Percentiles rank a stretch among this genome's conserved stretches.
Conservation (phyloP, 2,113 vertebrate species). For the Catharus bicknelli region DNA sequence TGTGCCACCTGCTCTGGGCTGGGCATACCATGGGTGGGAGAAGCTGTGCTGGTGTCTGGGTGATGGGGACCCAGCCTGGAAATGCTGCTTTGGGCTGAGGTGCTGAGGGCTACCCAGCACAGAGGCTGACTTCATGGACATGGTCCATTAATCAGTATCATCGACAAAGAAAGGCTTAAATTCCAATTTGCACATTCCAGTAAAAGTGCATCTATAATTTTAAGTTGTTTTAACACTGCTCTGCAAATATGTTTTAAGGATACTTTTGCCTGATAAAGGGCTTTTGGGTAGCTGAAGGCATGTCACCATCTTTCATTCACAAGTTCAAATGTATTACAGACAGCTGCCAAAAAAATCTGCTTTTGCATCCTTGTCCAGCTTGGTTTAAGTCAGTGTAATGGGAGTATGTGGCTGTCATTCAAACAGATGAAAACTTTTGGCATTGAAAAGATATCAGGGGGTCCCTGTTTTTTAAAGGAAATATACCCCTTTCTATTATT, state of each 20-base stretch:
- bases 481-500: conserved; percentile 52
- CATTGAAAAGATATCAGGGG: conserved; percentile 47
- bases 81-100: background rate
- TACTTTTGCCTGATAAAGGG: conserved; percentile 1
- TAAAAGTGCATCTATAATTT: background rate
- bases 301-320: conserved; percentile 42
- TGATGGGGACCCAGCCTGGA: background rate
- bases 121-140: background rate
- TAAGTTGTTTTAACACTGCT: background rate
- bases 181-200: background rate
- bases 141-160: background rate
- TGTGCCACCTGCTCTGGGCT: fast-evolving
- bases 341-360: conserved; percentile 18
- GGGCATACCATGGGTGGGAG: fast-evolving
- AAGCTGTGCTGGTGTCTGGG: background rate
- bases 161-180: background rate
- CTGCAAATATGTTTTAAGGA: background rate
- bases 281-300: background rate
- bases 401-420: conserved; percentile 49
- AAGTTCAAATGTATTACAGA: background rate
- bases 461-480: conserved; percentile 63
- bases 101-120: background rate
- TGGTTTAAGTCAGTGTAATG: conserved; percentile 25
- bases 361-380: background rate
- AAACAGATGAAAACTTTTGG: conserved; percentile 59